phyloP scores from a whole-genome alignment of 1,140 invertebrate species.

The Monochamus saltuarius region DNA sequence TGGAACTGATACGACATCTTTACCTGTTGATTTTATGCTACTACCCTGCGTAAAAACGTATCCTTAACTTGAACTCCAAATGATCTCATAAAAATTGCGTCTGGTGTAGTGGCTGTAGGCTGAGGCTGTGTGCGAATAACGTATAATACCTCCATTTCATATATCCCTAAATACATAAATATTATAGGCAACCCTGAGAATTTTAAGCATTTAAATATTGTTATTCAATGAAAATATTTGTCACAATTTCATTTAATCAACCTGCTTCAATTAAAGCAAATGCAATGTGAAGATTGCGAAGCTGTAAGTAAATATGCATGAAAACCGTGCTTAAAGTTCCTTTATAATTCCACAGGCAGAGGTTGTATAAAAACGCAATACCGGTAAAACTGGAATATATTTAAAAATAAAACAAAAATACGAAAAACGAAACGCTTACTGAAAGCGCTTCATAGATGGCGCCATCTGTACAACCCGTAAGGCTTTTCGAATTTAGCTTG shows the following conservation, averaged over 20 bases:
- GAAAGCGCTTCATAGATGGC: constrained; percentile 21
- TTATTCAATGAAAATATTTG: too few species aligned
- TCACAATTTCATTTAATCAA: too few species aligned
- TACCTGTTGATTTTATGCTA: constrained; percentile 44
- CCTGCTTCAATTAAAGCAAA: too few species aligned
- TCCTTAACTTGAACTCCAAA: constrained; percentile 1
- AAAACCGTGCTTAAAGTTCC: not conserved
- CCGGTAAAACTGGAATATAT: constrained; percentile 16
- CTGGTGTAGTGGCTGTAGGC: not conserved
- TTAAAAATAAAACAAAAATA: constrained; percentile 14
- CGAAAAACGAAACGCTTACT: not conserved
- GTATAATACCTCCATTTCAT: not conserved
- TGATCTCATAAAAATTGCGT: not conserved
- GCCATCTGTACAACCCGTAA: constrained; percentile 7
- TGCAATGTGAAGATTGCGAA: too few species aligned
- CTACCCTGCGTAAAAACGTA: constrained; percentile 37
- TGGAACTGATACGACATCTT: constrained; percentile 24
- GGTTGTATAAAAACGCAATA: constrained; percentile 1
- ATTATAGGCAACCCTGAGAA: too few species aligned
- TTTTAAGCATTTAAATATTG: too few species aligned
- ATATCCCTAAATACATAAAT: too few species aligned
- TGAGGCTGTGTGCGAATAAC: constrained; percentile 24
- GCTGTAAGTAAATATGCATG: too few species aligned
- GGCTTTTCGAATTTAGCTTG: not conserved
- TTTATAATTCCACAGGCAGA: not conserved